Conservation (phyloP, 2,888 invertebrate genomes). For the Osmoderma eremita region DNA sequence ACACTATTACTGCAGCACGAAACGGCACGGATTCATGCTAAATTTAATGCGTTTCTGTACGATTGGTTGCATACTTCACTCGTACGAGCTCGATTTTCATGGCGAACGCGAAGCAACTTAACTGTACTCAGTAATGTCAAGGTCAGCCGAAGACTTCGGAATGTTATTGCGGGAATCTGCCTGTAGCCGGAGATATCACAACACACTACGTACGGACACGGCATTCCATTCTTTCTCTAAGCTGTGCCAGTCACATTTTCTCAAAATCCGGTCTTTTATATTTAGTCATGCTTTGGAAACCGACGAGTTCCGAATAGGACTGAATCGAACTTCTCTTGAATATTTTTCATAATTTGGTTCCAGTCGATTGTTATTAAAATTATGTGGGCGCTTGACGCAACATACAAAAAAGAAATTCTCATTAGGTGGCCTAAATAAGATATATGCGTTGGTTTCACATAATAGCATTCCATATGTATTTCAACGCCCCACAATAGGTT, state of each 20-base stretch:
- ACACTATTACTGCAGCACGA: not conserved
- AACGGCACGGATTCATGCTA: not conserved
- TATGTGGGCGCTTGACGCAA: no score
- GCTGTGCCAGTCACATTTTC: slow-evolving; percentile 18
- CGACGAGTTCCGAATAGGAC: slow-evolving; percentile 1
- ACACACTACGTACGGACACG: slow-evolving; percentile 12
- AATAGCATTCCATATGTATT: no score
- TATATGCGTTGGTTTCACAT: no score
- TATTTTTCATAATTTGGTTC: no score
- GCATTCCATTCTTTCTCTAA: slow-evolving; percentile 25
- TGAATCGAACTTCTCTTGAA: no score
- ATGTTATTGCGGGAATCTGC: slow-evolving; percentile 26
- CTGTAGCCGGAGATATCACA: slow-evolving; percentile 5
- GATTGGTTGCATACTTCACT: slow-evolving; percentile 1
- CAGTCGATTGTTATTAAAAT: no score
- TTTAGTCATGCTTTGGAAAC: slow-evolving; percentile 8
- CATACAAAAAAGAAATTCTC: no score
- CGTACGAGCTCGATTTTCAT: not conserved
- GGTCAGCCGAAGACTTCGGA: slow-evolving; percentile 31
- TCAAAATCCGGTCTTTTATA: slow-evolving; percentile 17
- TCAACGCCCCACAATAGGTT: no score
- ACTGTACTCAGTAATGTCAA: slow-evolving; percentile 32
- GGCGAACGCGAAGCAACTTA: slow-evolving; percentile 22
- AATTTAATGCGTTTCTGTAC: not conserved
- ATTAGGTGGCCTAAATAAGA: no score